Evolutionary conservation across 1,140 invertebrate species (phyloP), one percentile per base, ranked within the genome.

Genomic region (Polypedilum pembai): DNA sequence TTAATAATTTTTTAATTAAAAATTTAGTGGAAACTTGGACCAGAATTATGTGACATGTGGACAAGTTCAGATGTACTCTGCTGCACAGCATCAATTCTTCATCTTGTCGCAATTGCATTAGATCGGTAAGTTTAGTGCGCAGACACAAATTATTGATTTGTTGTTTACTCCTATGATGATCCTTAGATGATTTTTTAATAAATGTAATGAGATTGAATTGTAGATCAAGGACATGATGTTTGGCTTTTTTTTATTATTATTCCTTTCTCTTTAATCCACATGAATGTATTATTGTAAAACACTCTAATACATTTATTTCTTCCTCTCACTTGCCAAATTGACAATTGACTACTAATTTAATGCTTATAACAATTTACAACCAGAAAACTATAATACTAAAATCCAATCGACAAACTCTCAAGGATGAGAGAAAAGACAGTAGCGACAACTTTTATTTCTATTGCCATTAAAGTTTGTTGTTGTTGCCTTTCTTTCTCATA

Each of bases 31-130:
- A 90, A 88, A 75, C 84, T 96, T 65, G 94, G 94, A 24, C 89
- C 92, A 0, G 89, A 91, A 79, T 84, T 96, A 40, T 96, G 94
- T 81, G 94, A 96, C 83, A 92, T 96, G 89, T 97, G 94, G 94
- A 94, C 94, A 12, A 93, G 91, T 3, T 90, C 91, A 74, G 94
- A 98, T 81, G 94, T 96, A 8, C 85, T 97, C 0, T 96, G 94
- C 81, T 97, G 95, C 83, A 96, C 95, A 1, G 94, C 94, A 7
- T 95, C 92, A 33, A 98, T 98, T 78, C 84, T 97, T 4, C 94
- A 98, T 84, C 86, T 98, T n/a, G 92, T 97, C 8, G 94, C 94
- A 75, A 96, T 98, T 76, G 94, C 95, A 65, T 84, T 96, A n/a
- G 95, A 97, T 84, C 90, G 95, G 90, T 93, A 82, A 81, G 78